phyloP scores from a whole-genome alignment of 1,140 invertebrate species.

The Drosophila azteca region DNA sequence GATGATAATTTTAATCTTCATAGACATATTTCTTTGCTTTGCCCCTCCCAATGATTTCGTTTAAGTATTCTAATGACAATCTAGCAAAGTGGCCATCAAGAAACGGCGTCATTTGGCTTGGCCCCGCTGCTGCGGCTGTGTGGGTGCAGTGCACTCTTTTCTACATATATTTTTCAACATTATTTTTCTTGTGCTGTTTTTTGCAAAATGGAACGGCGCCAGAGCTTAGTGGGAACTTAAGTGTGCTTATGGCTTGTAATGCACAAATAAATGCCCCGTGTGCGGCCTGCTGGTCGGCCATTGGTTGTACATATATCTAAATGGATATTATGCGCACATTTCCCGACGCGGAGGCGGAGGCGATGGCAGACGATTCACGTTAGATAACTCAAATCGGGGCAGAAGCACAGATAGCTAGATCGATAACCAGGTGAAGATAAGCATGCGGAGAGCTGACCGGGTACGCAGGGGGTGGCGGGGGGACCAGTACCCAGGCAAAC shows the following conservation, averaged over 20 bases:
- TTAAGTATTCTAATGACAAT: not conserved
- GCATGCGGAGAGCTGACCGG: slow-evolving; percentile 15
- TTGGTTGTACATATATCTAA: slow-evolving; percentile 68
- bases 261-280: slow-evolving; percentile 69
- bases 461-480: not conserved
- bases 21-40: no score
- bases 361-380: slow-evolving; percentile 15
- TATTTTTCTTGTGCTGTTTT: slow-evolving; percentile 36
- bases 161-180: slow-evolving; percentile 30
- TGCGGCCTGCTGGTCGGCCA: slow-evolving; percentile 40
- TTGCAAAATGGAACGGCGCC: slow-evolving; percentile 78
- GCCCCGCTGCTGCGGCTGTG: slow-evolving; percentile 9
- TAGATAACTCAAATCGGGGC: slow-evolving; percentile 67
- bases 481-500: slow-evolving; percentile 44
- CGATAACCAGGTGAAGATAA: slow-evolving; percentile 66
- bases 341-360: slow-evolving; percentile 16
- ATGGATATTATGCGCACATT: slow-evolving; percentile 76
- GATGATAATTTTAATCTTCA: no score
- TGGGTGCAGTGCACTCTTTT: slow-evolving; percentile 18
- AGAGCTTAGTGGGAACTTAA: slow-evolving; percentile 76
- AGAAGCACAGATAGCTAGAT: slow-evolving; percentile 62
- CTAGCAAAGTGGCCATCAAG: slow-evolving; percentile 36
- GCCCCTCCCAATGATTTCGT: not conserved
- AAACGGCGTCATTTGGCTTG: slow-evolving; percentile 56
- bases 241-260: slow-evolving; percentile 73